Evolutionary conservation across 92 coral and sea anemone genomes (phyloP).

Genomic region (Palythoa heliodiscus): DNA sequence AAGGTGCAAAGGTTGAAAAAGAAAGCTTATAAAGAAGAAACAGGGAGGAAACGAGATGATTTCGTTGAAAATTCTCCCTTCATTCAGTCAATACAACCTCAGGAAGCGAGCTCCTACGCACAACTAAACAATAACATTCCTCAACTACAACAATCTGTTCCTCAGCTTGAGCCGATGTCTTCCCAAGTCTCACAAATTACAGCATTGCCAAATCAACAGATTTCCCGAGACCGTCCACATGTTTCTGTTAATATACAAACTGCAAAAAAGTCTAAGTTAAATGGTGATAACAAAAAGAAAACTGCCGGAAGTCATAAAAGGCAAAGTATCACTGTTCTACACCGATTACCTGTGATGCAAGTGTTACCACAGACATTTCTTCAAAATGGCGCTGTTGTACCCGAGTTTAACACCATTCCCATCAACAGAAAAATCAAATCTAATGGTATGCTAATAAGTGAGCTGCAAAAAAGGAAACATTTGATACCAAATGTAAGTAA

Average conservation of each 20-base stretch:
- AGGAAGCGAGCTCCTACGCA: not conserved
- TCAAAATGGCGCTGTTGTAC: conserved; percentile 75
- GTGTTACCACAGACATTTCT: conserved; percentile 80
- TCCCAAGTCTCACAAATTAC: not conserved
- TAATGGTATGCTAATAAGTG: conserved; percentile 73
- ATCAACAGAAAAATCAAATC: conserved; percentile 53
- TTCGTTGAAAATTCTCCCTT: conserved; percentile 1
- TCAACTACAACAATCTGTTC: conserved; percentile 9
- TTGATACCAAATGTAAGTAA: conserved; percentile 47
- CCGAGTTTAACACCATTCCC: conserved; percentile 65
- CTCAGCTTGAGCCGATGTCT: conserved; percentile 21
- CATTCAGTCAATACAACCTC: conserved; percentile 1
- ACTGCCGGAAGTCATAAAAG: conserved; percentile 36
- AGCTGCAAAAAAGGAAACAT: conserved; percentile 67
- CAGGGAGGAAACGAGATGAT: conserved; percentile 20
- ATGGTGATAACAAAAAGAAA: conserved; percentile 3
- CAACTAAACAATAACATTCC: not conserved
- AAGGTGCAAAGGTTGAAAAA: conserved; percentile 1
- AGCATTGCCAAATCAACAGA: conserved; percentile 29
- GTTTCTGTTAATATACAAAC: conserved; percentile 65
- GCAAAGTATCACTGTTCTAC: conserved; percentile 71
- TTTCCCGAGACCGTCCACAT: conserved; percentile 41
- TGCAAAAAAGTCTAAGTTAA: not conserved
- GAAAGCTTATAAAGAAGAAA: conserved; percentile 6
- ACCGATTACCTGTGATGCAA: conserved; percentile 85